Conservation (phyloP, 2,797 vertebrate species). For the Rhinoraja longicauda region DNA sequence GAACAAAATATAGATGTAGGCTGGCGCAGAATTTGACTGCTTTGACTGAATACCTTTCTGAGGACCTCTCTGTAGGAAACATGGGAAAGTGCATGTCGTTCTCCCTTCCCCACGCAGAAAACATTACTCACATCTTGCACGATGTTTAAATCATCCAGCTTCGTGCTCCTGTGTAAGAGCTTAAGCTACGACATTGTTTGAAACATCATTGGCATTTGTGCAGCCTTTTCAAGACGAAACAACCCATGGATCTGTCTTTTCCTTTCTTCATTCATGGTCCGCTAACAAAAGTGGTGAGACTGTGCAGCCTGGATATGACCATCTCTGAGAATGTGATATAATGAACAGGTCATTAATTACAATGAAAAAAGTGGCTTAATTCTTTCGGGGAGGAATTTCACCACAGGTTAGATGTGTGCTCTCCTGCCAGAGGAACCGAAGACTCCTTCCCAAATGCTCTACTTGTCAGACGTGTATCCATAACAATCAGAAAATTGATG, state of each 20-base stretch:
- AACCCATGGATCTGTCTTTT: neutral
- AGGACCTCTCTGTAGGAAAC: neutral
- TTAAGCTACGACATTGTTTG: neutral
- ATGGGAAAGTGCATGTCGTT: neutral
- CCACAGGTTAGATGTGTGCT: neutral
- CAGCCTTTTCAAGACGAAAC: neutral
- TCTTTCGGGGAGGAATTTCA: neutral
- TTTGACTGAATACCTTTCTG: neutral
- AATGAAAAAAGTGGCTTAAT: neutral
- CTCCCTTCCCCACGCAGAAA: neutral
- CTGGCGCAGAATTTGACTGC: neutral
- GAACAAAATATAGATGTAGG: neutral
- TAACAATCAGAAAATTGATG: no score
- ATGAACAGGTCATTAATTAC: neutral
- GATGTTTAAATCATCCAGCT: neutral
- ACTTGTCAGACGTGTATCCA: neutral
- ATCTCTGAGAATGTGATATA: neutral
- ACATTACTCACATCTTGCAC: neutral
- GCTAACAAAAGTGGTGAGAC: neutral
- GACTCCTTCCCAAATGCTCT: neutral
- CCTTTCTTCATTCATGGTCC: neutral
- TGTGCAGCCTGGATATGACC: neutral
- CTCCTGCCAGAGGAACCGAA: neutral
- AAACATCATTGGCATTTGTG: neutral
- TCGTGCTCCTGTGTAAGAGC: neutral